Base-by-base conservation (phyloP, 2,797 vertebrate species). In the Gymnothorax javanicus region DNA sequence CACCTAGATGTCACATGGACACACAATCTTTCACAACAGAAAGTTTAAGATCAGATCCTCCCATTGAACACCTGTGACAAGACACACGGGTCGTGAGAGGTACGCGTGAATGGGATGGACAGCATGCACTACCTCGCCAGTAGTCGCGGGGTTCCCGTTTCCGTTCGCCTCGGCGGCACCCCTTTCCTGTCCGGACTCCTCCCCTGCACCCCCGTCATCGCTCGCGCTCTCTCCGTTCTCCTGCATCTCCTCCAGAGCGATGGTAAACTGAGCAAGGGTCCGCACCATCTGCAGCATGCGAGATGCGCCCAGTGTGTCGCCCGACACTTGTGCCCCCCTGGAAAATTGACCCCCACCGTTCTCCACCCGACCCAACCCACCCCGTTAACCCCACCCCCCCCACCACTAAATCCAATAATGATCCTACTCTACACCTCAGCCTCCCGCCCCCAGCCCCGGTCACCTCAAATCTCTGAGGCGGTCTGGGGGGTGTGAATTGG, bases 231-330 rank as follows among this genome's bases (percentile, higher is more conserved):
- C 97, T 85, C 97, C 97, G 84, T 95, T 96, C 94, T 99, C 98
- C 71, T 97, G 97, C 98, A 99, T 99, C 91, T 99, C 98, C 95
- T 99, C 98, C 96, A 99, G 96, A 92, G 98, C 97, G 90, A 99
- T 98, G 95, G 97, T 97, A 96, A 99, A 99, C 95, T 99, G 98
- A 93, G 98, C 97, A 89, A 98, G 96, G 93, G 97, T 99, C 94
- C 97, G 97, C 93, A 99, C 98, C 97, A 99, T 99, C 95, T 99
- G 98, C 96, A 99, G 97, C 98, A 99, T 99, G 93, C 95, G 96
- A 95, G 92, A 88, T 81, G 88, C 88, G 73, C 87, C 90, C 91
- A 85, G 82, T 84, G 91, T 86, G 91, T 90, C 64, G 54, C 90
- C 82, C 83, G 88, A 89, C 90, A 89, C 87, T 88, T 89, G 88